These are phyloP conservation scores for Apamea crenata DNA, from an alignment of 2,888 invertebrate species.

Conservation along the genomic window DNA sequence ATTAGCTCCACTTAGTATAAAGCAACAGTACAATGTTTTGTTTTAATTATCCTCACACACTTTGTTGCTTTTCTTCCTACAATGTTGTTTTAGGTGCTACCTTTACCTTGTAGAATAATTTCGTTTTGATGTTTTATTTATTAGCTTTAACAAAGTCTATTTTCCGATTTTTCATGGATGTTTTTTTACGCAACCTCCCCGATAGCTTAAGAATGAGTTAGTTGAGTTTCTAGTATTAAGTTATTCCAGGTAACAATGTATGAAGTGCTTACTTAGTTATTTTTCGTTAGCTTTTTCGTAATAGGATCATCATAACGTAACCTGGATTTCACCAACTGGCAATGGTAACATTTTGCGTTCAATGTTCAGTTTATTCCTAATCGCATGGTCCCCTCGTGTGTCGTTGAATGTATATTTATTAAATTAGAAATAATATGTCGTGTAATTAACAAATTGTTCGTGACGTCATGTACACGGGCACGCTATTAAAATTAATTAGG, in stretches of 20 bases:
- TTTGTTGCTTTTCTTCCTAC: conserved; percentile 45
- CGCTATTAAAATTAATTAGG: conserved; percentile 20
- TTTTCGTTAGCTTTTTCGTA: neutral
- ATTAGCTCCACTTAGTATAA: conserved; percentile 40
- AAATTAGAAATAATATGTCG: conserved; percentile 8
- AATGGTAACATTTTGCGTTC: too few species aligned
- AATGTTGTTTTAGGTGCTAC: conserved; percentile 57
- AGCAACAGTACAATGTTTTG: conserved; percentile 58
- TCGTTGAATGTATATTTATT: neutral
- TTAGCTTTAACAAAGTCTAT: conserved; percentile 1
- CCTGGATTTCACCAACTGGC: neutral
- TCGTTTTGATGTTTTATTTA: conserved; percentile 45
- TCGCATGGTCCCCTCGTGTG: neutral
- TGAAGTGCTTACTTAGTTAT: neutral
- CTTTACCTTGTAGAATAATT: conserved; percentile 30
- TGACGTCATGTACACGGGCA: conserved; percentile 13
- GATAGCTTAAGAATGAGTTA: neutral
- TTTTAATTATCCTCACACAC: conserved; percentile 59
- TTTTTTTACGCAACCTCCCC: neutral
- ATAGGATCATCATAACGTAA: neutral
- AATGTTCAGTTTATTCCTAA: neutral
- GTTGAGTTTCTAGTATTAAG: neutral
- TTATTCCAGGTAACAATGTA: neutral
- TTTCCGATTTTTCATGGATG: neutral
- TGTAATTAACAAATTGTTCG: conserved; percentile 37